These are phyloP conservation scores for Helarctos malayanus DNA, from an alignment of 2,797 vertebrate genomes.

Conservation along the genomic window DNA sequence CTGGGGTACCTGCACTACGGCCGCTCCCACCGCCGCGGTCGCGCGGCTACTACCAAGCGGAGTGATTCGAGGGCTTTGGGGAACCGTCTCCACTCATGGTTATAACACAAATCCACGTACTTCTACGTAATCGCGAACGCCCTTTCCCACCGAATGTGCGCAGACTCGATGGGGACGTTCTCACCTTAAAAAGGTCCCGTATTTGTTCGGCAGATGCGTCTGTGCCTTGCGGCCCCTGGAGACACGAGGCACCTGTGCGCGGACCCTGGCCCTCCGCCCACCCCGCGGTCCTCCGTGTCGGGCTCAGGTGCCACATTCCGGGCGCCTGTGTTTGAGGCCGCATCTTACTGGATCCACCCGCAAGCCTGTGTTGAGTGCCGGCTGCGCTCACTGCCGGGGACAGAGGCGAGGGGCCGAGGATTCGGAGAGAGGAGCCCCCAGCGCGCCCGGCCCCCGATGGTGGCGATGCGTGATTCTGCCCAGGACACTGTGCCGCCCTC, in stretches of 20 bases:
- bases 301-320: not conserved
- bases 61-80: constrained; percentile 62
- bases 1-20: constrained; percentile 45
- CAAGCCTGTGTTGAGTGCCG: not conserved
- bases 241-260: no score
- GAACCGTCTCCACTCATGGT: constrained; percentile 70
- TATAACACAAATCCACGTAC: constrained; percentile 64
- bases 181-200: not conserved
- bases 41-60: no score
- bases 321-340: not conserved
- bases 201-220: not conserved
- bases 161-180: constrained; percentile 57
- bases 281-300: not conserved
- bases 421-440: no score
- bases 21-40: not conserved
- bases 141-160: not conserved
- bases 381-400: not conserved
- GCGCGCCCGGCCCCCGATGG: not conserved
- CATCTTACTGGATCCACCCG: not conserved
- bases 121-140: constrained; percentile 43
- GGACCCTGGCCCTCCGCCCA: not conserved
- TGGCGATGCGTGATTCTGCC: not conserved
- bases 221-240: not conserved
- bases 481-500: not conserved
- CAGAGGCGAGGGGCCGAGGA: not conserved